phyloP scores from a whole-genome alignment of 2,888 invertebrate genomes.

The Schizotus pectinicornis region DNA sequence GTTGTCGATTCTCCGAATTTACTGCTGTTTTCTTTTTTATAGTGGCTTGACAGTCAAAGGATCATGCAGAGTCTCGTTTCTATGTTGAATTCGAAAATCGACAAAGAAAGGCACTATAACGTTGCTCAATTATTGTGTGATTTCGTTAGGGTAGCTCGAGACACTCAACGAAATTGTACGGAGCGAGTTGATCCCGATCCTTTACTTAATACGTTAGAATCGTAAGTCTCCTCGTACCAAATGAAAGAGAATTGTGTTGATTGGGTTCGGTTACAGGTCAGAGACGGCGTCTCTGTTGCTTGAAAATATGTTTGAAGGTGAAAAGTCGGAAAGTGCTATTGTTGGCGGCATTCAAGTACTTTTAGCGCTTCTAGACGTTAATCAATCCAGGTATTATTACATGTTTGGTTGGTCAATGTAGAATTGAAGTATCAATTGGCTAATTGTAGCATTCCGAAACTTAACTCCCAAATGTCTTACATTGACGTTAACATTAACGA shows the following conservation, averaged over 20 bases:
- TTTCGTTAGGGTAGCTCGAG: conserved; percentile 74
- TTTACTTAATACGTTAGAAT: conserved; percentile 75
- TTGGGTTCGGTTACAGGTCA: conserved; percentile 46
- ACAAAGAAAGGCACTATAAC: conserved; percentile 82
- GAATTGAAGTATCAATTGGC: not conserved
- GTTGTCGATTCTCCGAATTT: not conserved
- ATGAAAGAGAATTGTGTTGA: not conserved
- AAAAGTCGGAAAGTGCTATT: conserved; percentile 73
- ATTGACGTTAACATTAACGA: conserved; percentile 53
- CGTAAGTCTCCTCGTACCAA: conserved; percentile 61
- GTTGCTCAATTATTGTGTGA: conserved; percentile 89
- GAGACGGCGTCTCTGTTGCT: conserved; percentile 73
- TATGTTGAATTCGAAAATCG: conserved; percentile 68
- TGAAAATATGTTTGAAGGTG: conserved; percentile 74
- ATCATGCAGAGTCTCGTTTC: conserved; percentile 81
- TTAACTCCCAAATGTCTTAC: conserved; percentile 46
- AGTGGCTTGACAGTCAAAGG: conserved; percentile 92
- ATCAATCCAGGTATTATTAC: conserved; percentile 57
- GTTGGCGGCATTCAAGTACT: conserved; percentile 82
- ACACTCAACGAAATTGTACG: conserved; percentile 63
- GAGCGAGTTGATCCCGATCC: conserved; percentile 73
- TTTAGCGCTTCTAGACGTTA: conserved; percentile 70
- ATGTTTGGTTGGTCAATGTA: conserved; percentile 1
- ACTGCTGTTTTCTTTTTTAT: conserved; percentile 37
- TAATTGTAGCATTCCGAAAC: conserved; percentile 47